Conservation (phyloP, 2,888 invertebrate genomes). For the Rhingia campestris region DNA sequence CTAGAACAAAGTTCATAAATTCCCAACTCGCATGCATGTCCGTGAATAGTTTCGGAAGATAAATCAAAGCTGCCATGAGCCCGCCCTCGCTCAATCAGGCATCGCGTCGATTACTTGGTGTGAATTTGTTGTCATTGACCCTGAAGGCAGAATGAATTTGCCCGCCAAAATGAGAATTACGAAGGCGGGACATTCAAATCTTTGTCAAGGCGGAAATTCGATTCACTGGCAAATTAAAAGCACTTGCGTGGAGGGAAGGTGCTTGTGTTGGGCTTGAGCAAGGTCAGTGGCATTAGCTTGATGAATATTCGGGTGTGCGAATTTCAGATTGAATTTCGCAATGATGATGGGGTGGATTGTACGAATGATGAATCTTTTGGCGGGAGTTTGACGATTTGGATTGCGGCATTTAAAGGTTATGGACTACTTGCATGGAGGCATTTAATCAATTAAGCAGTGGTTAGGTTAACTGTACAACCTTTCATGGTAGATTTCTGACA, state of each 20-base stretch:
- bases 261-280: not conserved
- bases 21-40: not conserved
- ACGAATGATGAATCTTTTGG: too few species aligned
- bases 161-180: constrained; percentile 19
- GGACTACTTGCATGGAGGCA: too few species aligned
- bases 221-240: not conserved
- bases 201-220: constrained; percentile 14
- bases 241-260: not conserved
- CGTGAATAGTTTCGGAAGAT: not conserved
- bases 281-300: constrained; percentile 26
- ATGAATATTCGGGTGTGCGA: not conserved
- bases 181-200: not conserved
- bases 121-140: constrained; percentile 22
- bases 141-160: constrained; percentile 18
- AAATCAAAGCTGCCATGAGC: constrained; percentile 17
- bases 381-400: too few species aligned
- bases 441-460: too few species aligned
- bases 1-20: not conserved
- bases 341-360: not conserved
- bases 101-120: not conserved
- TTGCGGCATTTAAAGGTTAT: too few species aligned
- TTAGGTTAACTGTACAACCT: too few species aligned
- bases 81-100: constrained; percentile 1
- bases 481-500: too few species aligned
- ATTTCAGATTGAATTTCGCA: not conserved